Base-by-base conservation (phyloP, 2,113 vertebrate species). In the Macrotis lagotis region DNA sequence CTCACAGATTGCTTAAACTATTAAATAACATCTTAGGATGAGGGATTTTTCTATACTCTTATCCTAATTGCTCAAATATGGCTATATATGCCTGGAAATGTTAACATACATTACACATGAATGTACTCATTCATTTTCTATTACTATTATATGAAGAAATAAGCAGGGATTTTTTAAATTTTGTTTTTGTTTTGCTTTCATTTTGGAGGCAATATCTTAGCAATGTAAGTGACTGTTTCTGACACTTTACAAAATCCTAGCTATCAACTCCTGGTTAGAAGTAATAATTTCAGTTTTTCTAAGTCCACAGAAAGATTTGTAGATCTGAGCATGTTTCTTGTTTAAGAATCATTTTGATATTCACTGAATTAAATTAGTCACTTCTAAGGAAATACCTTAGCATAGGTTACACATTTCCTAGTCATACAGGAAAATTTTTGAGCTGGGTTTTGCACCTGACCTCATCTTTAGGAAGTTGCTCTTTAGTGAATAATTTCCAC, bases 281-380 rank as follows among this genome's bases (percentile, higher is more conserved):
- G 55, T 37, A 66, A 66, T 37, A 66, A 66, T 28, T 11, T 66
- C 31, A 31, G 12, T 66, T 37, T 31, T 66, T 66, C 31, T 37
- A 2, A 66, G 14, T 59, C 28, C 31, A 31, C 31, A 59, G 10
- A 12, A 28, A 12, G 28, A 28, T 31, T 2, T 59, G 6, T 31
- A 59, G 26, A 31, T 59, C 28, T 59, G 25, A 59, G 28, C 55
- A 31, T 31, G 28, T 59, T 9, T 2, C 2, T 59, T 12, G 28
- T 28, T 31, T 12, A 31, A 3, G 55, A 3, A 26, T 91, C 47
- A 25, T 12, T 5, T 89, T 2, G 48, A 22, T 37, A 90, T 51
- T 90, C 12, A 89, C 91, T 92, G 92, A 31, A 37, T 51, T n/a
- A 94, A 94, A 92, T 37, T 90, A 11, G 3, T 88, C 12, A 90